These are phyloP conservation scores for Larimichthys crocea DNA, from an alignment of 2,113 vertebrate species.

Conservation along the genomic window DNA sequence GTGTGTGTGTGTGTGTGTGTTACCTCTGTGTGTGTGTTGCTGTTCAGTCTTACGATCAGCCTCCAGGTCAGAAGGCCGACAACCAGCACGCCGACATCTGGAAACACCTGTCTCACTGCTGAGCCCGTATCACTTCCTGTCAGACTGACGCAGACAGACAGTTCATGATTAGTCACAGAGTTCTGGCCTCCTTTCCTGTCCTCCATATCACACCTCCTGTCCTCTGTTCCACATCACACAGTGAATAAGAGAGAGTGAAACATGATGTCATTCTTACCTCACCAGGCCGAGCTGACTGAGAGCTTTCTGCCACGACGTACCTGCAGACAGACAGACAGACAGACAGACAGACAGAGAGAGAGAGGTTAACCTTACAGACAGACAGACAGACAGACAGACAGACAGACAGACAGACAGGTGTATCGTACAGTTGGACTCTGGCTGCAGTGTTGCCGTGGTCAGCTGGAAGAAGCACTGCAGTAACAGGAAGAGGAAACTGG, in stretches of 20 bases:
- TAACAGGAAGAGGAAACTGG: slow-evolving; percentile 91
- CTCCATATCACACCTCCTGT: too few species aligned
- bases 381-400: neutral
- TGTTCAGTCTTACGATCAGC: slow-evolving; percentile 42
- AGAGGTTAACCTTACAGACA: neutral
- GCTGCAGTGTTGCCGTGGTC: slow-evolving; percentile 80
- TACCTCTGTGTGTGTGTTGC: slow-evolving; percentile 41
- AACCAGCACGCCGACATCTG: slow-evolving; percentile 62
- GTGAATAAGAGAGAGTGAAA: too few species aligned
- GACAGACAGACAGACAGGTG: neutral
- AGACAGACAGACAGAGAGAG: neutral
- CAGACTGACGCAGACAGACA: slow-evolving; percentile 43
- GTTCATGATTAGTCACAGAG: too few species aligned
- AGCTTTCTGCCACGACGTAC: slow-evolving; percentile 65
- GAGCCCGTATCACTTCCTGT: slow-evolving; percentile 65
- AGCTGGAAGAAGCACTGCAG: slow-evolving; percentile 93
- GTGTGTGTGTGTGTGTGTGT: slow-evolving; percentile 30
- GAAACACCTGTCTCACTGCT: slow-evolving; percentile 57
- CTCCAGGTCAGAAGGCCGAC: slow-evolving; percentile 65
- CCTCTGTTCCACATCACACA: too few species aligned
- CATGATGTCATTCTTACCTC: slow-evolving; percentile 58
- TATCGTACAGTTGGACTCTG: slow-evolving; percentile 92
- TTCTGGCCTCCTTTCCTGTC: too few species aligned
- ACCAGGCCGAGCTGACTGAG: slow-evolving; percentile 67
- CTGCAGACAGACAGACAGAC: slow-evolving; percentile 34